Evolutionary conservation across 2,113 vertebrate genomes (phyloP).

Genomic region (Lutjanus erythropterus): DNA sequence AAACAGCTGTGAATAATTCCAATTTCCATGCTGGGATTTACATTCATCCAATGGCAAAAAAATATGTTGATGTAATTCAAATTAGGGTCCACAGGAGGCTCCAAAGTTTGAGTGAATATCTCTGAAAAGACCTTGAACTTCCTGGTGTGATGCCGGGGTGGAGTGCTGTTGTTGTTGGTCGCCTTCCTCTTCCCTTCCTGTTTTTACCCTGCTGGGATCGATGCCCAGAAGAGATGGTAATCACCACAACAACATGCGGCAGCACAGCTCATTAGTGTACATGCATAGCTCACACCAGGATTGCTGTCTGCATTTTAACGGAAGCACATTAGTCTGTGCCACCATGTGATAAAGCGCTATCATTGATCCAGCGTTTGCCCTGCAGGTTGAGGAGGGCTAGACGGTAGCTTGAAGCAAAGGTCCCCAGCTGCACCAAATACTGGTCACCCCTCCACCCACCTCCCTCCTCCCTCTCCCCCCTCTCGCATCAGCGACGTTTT

Average conservation of each 20-base stretch:
- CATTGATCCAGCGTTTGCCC: constrained; percentile 68
- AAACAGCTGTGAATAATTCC: constrained; percentile 76
- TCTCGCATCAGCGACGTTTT: constrained; percentile 22
- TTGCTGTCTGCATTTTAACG: constrained; percentile 69
- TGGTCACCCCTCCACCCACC: constrained; percentile 2
- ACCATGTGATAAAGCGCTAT: constrained; percentile 60
- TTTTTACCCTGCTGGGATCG: constrained; percentile 65
- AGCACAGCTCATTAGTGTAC: constrained; percentile 80
- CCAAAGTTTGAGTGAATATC: constrained; percentile 33
- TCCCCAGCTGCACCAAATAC: constrained; percentile 23
- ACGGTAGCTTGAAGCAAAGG: constrained; percentile 42
- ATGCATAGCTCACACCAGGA: constrained; percentile 73
- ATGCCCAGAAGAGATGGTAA: constrained; percentile 76
- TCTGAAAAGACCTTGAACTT: constrained; percentile 51
- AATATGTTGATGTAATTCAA: constrained; percentile 63
- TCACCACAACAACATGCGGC: constrained; percentile 72
- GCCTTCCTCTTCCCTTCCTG: constrained; percentile 51
- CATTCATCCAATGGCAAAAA: constrained; percentile 46
- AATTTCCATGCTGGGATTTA: constrained; percentile 68
- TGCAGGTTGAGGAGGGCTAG: constrained; percentile 31
- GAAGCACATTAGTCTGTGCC: constrained; percentile 74
- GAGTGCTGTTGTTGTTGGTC: constrained; percentile 49
- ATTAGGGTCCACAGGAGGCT: constrained; percentile 50
- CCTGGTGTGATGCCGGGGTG: constrained; percentile 39
- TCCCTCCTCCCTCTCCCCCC: neutral